Evolutionary conservation across 2,113 vertebrate genomes (phyloP), one percentile per base, ranked within the genome.

Genomic region (Leiothrix lutea): DNA sequence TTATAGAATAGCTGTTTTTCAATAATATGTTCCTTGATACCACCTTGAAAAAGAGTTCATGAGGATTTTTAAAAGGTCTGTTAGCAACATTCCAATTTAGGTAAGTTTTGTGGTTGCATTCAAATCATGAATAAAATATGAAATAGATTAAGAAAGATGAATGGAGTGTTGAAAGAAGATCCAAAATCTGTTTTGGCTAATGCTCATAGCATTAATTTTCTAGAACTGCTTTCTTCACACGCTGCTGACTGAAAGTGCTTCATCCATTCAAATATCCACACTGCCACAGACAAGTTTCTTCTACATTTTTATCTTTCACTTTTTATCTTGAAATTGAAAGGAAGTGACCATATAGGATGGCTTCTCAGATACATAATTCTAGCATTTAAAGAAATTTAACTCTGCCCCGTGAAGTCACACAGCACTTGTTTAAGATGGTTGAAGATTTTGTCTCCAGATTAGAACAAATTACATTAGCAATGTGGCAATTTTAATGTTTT

Each of bases 111-210:
- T 96, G 88, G 86, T 80, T 80, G 71, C 96, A 94, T 56, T 94
- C 44, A 75, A 94, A 61, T 80, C 26, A 96, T 93, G 94, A 96
- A 97, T 97, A 97, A 97, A 95, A 95, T 84, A 97, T 96, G 47
- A 95, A 95, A 91, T 57, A 94, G 93, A 96, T 96, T 96, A 90
- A 95, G 91, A 67, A 95, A 96, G 91, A 96, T 94, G 92, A 94
- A 93, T 83, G 54, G 74, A 89, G 67, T 91, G 87, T 89, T 97
- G 80, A 92, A 85, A 93, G 82, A 95, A 71, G 65, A 91, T 88
- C 91, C 88, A 60, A 96, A 93, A 81, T 81, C 93, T 90, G 88
- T 90, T 96, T 93, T 94, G 90, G 78, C 74, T 96, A 95, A 96
- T 80, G 64, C 86, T 90, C 14, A 17, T n/a, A 61, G 65, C 61